Conservation (phyloP, 2,888 invertebrate genomes). For the Trichopoda pennipes region DNA sequence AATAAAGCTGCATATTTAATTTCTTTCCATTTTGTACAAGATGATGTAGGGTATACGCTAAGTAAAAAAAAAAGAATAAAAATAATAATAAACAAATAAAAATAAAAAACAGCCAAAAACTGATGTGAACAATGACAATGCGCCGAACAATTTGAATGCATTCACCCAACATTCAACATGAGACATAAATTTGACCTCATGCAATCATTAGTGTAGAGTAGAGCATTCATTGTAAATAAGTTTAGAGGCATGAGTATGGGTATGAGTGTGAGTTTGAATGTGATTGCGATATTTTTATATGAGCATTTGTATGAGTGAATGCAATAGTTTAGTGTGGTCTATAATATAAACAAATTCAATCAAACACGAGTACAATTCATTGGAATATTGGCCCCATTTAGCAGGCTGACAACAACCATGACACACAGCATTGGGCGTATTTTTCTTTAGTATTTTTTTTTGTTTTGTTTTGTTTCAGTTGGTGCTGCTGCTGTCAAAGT, state of each 20-base stretch:
- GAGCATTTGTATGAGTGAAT: not conserved
- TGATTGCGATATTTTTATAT: conserved; percentile 14
- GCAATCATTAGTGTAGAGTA: conserved; percentile 51
- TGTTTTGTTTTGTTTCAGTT: conserved; percentile 7
- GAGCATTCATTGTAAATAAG: not conserved
- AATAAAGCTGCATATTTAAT: too few relatives aligned
- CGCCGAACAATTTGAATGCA: conserved; percentile 55
- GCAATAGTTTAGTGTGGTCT: conserved; percentile 34
- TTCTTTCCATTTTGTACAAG: not conserved
- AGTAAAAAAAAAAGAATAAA: not conserved
- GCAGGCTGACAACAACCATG: conserved; percentile 62
- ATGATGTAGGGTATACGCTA: not conserved
- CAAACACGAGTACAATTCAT: conserved; percentile 30
- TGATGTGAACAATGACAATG: conserved; percentile 46
- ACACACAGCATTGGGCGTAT: conserved; percentile 62
- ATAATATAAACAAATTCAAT: conserved; percentile 32
- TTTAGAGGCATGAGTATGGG: not conserved
- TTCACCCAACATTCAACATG: conserved; percentile 56
- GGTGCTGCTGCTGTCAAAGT: conserved; percentile 5
- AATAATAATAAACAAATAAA: not conserved
- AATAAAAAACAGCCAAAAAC: not conserved
- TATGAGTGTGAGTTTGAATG: conserved; percentile 19
- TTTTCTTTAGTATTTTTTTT: not conserved
- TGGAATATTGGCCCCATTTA: conserved; percentile 55
- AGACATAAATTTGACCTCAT: conserved; percentile 66